phyloP scores from a whole-genome alignment of 2,113 vertebrate genomes.

The Procavia capensis region DNA sequence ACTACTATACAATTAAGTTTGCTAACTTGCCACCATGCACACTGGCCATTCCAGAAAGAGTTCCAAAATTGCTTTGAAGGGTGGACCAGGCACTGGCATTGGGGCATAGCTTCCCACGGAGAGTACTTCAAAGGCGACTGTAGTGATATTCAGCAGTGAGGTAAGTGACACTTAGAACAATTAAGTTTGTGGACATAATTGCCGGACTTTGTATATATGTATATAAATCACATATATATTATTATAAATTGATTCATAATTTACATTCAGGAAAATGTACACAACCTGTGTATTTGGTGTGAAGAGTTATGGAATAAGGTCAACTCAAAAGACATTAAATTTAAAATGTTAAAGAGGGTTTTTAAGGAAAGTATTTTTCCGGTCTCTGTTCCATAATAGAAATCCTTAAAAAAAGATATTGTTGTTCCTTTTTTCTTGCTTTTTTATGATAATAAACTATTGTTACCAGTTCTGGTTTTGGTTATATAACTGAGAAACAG shows the following conservation, averaged over 20 bases:
- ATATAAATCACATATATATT: not conserved
- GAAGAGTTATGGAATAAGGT: not conserved
- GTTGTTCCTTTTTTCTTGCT: not conserved
- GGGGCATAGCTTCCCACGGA: too few species aligned
- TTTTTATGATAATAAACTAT: constrained; percentile 5
- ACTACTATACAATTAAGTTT: too few species aligned
- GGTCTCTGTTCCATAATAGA: not conserved
- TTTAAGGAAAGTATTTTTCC: not conserved
- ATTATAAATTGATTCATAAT: not conserved
- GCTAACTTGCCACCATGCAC: too few species aligned
- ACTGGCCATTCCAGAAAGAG: too few species aligned
- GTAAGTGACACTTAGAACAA: too few species aligned
- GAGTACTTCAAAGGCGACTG: too few species aligned
- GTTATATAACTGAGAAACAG: not conserved
- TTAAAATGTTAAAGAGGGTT: not conserved
- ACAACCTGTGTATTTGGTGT: not conserved
- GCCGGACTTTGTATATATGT: not conserved
- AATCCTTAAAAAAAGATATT: not conserved
- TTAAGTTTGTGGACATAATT: too few species aligned
- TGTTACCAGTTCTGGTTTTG: not conserved
- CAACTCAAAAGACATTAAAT: not conserved
- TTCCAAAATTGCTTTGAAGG: too few species aligned
- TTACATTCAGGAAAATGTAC: not conserved
- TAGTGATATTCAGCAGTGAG: too few species aligned
- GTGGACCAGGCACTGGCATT: too few species aligned